Evolutionary conservation across 2,888 invertebrate species (phyloP).

Genomic region (Leptopterna dolabrata): DNA sequence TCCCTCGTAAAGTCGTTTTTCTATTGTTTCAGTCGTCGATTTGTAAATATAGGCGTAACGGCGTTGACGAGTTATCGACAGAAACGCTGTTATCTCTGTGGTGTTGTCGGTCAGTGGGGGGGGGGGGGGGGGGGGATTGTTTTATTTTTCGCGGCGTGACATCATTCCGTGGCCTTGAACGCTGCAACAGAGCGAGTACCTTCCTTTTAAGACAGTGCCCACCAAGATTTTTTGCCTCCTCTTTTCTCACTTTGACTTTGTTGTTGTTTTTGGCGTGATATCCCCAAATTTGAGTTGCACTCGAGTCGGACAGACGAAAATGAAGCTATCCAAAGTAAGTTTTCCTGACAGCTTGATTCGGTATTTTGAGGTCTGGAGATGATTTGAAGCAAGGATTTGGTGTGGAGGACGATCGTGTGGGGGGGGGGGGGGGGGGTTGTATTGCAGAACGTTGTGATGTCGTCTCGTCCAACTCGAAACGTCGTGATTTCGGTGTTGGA

Average conservation of each 20-base stretch:
- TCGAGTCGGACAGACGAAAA: not conserved
- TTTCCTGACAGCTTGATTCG: not conserved
- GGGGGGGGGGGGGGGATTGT: no score
- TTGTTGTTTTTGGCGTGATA: not conserved
- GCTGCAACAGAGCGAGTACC: conserved; percentile 37
- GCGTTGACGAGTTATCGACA: not conserved
- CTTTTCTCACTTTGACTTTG: not conserved
- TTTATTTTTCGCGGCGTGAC: conserved; percentile 48
- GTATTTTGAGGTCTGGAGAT: not conserved
- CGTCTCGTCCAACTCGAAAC: not conserved
- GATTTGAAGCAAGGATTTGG: not conserved
- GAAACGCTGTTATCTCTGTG: conserved; percentile 6
- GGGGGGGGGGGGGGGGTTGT: not conserved
- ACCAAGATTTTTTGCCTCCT: not conserved
- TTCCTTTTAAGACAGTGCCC: conserved; percentile 15
- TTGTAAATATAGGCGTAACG: conserved; percentile 20
- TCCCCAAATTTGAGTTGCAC: not conserved
- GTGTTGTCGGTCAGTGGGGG: no score
- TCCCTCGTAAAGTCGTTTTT: not conserved
- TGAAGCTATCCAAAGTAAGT: not conserved
- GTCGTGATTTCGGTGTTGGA: no score
- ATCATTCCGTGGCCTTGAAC: conserved; percentile 48
- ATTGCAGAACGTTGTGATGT: not conserved
- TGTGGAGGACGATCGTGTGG: no score
- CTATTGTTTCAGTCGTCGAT: not conserved